These are phyloP conservation scores for Lasiommata megera DNA, from an alignment of 2,888 invertebrate species.

Conservation along the genomic window DNA sequence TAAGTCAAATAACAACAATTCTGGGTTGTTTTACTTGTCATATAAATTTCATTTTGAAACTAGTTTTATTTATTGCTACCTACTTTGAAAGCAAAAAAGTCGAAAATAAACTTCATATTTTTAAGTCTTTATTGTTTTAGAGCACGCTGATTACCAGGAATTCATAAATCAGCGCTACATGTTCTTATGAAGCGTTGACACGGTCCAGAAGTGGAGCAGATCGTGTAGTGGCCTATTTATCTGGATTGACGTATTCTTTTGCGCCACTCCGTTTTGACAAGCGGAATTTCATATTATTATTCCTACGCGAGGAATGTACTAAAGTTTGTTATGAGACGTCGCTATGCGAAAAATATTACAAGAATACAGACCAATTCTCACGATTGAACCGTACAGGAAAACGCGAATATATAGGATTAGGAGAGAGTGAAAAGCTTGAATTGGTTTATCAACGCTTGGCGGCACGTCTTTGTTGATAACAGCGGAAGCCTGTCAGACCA, in stretches of 20 bases:
- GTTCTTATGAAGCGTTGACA: not conserved
- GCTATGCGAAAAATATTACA: not conserved
- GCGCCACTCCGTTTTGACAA: not conserved
- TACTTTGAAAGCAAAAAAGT: not conserved
- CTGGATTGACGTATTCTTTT: not conserved
- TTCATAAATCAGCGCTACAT: not conserved
- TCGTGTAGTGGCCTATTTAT: constrained; percentile 7
- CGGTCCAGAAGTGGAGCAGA: not conserved
- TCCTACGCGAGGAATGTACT: not conserved
- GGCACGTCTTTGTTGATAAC: too few species aligned
- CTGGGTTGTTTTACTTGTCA: too few species aligned
- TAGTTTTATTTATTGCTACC: too few species aligned
- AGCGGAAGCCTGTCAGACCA: too few species aligned
- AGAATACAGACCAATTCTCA: too few species aligned
- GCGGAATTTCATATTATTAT: not conserved
- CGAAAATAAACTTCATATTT: not conserved
- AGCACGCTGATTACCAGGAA: constrained; percentile 1
- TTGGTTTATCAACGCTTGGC: too few species aligned
- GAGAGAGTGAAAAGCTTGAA: too few species aligned
- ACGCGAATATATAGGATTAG: too few species aligned
- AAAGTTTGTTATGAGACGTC: not conserved
- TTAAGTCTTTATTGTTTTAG: not conserved
- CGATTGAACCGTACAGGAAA: too few species aligned
- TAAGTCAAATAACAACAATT: too few species aligned
- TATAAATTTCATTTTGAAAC: too few species aligned